Base-by-base conservation (phyloP, 2,888 invertebrate genomes). In the Orthosia gracilis region DNA sequence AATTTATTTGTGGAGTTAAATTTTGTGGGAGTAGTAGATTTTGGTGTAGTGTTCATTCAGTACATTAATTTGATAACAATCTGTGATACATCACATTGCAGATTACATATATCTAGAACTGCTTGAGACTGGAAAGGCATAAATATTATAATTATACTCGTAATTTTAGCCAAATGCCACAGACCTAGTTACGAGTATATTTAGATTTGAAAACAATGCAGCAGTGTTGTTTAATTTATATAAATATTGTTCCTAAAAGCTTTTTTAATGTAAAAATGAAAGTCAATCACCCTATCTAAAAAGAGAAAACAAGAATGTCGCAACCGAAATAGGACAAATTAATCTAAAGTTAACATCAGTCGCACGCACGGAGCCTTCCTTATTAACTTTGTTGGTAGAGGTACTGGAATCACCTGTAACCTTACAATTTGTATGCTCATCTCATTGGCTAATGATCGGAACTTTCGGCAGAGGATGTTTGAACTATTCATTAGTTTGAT, bases 371-470 rank as follows among this genome's bases (percentile, higher is more conserved):
- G 52, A 81, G 77, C 63, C 80, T 76, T 73, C 73, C 81, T 85
- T 84, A 86, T 80, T 85, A 86, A 80, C 81, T 74, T 74, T 75
- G 65, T 76, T 82, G 58, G 71, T 74, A 80, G 71, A 85, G 73
- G 82, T 83, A 87, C 85, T 78, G 73, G 73, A 79, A 77, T 79
- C 68, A 82, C 84, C 83, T 86, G 83, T 80, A 82, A 84, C 86
- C 83, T 83, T 73, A 84, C 73, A 78, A 85, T 85, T 85, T 85
- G 89, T 90, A 79, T 90, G 87, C 87, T 80, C 80, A 85, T 83
- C 89, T 87, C 84, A 87, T 89, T 87, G 77, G 67, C 82, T 87
- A 86, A 90, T 89, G 86, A 88, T 84, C 78, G 80, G 82, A 87
- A 86, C 83, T 86, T 88, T 82, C 40, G 73, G 66, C 40, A 63